A percentile compares a stretch with the other conserved stretches of the same genome.
Conservation (phyloP, 2,113 vertebrate genomes). For the Atlantisia rogersi region DNA sequence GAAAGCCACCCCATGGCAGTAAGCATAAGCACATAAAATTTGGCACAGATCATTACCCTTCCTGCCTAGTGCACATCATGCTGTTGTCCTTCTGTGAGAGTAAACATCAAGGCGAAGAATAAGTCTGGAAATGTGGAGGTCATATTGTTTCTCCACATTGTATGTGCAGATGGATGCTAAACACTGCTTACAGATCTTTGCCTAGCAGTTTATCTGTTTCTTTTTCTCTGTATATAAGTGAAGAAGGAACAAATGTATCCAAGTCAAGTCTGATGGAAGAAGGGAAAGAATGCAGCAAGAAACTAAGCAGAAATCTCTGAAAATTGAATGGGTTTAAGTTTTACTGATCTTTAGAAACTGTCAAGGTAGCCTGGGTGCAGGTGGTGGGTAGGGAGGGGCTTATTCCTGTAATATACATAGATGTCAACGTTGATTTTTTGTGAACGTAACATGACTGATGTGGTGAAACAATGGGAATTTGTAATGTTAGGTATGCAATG, state of each 20-base stretch:
- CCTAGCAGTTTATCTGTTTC: background rate
- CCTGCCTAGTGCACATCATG: background rate
- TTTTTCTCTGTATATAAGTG: background rate
- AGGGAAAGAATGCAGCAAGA: background rate
- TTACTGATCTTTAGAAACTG: background rate
- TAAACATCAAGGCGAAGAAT: background rate
- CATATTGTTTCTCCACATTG: background rate
- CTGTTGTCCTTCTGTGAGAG: constrained; percentile 13
- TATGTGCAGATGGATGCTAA: background rate
- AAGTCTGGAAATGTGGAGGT: background rate
- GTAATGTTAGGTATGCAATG: background rate
- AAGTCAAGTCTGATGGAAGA: background rate
- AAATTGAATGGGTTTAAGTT: background rate
- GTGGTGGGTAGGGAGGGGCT: background rate
- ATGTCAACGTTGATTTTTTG: background rate
- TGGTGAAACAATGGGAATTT: background rate
- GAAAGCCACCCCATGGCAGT: background rate
- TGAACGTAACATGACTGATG: background rate
- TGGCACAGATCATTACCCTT: constrained; percentile 27
- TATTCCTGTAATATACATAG: background rate
- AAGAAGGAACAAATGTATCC: background rate
- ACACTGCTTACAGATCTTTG: background rate
- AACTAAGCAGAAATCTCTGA: background rate
- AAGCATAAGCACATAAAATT: constrained; percentile 10
- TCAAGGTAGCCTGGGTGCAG: background rate